phyloP scores from a whole-genome alignment of 2,888 invertebrate genomes.

The Protophormia terraenovae region DNA sequence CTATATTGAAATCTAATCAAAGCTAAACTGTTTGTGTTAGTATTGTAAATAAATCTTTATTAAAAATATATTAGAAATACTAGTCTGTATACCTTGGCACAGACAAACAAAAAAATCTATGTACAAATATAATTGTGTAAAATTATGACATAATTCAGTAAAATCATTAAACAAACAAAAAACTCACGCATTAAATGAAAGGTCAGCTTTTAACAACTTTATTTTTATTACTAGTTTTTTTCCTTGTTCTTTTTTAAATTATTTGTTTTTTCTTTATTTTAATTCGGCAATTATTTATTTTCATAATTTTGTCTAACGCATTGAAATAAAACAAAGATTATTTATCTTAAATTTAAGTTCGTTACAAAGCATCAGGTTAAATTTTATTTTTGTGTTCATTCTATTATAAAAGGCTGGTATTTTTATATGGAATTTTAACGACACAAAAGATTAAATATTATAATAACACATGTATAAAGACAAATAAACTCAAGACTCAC shows the following conservation, averaged over 20 bases:
- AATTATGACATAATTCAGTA: not conserved
- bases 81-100: not conserved
- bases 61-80: not conserved
- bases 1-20: not conserved
- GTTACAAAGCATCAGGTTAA: not conserved
- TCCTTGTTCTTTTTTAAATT: not conserved
- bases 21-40: not conserved
- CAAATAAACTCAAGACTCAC: not conserved
- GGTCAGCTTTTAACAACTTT: not conserved
- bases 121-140: not conserved
- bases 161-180: not conserved
- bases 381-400: conserved; percentile 8
- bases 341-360: not conserved
- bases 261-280: not conserved
- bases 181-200: not conserved
- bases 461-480: not conserved
- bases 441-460: not conserved
- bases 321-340: not conserved
- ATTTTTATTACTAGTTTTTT: not conserved
- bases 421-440: not conserved
- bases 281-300: not conserved
- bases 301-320: not conserved
- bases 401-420: conserved; percentile 2
- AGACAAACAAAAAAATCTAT: not conserved
- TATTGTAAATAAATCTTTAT: not conserved